These are phyloP conservation scores for Drosophila persimilis DNA, from an alignment of 1,140 invertebrate genomes.

Conservation along the genomic window DNA sequence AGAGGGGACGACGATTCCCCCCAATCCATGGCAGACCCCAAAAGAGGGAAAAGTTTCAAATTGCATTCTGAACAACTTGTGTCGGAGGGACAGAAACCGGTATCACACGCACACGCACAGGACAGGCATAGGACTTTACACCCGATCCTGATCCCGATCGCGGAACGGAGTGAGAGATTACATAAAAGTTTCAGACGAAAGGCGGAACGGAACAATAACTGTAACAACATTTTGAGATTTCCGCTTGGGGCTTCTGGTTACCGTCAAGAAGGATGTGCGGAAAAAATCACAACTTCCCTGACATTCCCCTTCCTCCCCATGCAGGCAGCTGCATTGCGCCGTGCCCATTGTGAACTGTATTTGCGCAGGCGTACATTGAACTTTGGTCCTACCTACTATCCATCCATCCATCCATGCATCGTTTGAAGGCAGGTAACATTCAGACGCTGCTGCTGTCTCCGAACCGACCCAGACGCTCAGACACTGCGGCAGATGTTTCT, in stretches of 20 bases:
- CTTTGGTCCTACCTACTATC: slow-evolving; percentile 43
- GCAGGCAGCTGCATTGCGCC: slow-evolving; percentile 55
- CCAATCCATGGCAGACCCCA: slow-evolving; percentile 17
- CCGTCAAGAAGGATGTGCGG: slow-evolving; percentile 52
- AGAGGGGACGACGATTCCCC: slow-evolving; percentile 37
- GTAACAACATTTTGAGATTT: slow-evolving; percentile 71
- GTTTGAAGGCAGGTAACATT: slow-evolving; percentile 22
- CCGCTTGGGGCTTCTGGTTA: slow-evolving; percentile 37
- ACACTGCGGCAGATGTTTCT: slow-evolving; percentile 67
- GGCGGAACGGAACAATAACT: slow-evolving; percentile 21
- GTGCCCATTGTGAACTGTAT: slow-evolving; percentile 37
- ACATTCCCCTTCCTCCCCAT: neutral
- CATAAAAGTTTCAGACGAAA: slow-evolving; percentile 45
- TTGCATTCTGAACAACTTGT: slow-evolving; percentile 63
- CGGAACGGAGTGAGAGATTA: slow-evolving; percentile 38
- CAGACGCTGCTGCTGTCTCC: slow-evolving; percentile 3
- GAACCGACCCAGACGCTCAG: slow-evolving; percentile 15
- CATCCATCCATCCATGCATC: no score
- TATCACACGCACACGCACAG: slow-evolving; percentile 26
- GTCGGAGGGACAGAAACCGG: slow-evolving; percentile 48
- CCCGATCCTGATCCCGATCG: slow-evolving; percentile 4
- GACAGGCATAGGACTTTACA: no score
- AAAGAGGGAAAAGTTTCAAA: slow-evolving; percentile 58
- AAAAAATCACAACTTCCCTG: slow-evolving; percentile 56
- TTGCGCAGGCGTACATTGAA: slow-evolving; percentile 79